These are phyloP conservation scores for Drosophila sproati DNA, from an alignment of 1,140 invertebrate genomes.

Conservation along the genomic window DNA sequence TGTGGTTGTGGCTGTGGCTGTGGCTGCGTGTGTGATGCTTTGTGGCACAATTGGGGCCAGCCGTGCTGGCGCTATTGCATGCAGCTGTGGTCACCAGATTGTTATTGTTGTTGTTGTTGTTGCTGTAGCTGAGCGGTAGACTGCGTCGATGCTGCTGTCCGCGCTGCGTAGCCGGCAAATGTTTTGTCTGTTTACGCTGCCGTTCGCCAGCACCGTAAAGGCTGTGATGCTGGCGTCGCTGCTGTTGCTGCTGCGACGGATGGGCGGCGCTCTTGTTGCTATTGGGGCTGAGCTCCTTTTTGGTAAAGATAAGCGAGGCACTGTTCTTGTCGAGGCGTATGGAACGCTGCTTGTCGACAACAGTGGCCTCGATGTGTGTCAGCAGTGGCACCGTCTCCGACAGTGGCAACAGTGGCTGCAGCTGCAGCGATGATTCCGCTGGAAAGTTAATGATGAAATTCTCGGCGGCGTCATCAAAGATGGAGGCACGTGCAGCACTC, in stretches of 20 bases:
- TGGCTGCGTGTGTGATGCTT: conserved; percentile 51
- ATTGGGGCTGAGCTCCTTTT: conserved; percentile 61
- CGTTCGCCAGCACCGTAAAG: conserved; percentile 63
- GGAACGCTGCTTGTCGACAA: conserved; percentile 74
- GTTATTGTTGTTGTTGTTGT: conserved; percentile 11
- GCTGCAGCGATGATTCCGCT: conserved; percentile 73
- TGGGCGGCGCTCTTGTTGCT: background rate
- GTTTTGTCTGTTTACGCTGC: conserved; percentile 62
- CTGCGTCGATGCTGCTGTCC: conserved; percentile 70
- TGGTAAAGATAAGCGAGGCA: conserved; percentile 80
- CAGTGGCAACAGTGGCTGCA: conserved; percentile 63
- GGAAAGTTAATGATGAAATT: conserved; percentile 81
- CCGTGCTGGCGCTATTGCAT: conserved; percentile 31
- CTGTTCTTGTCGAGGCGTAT: conserved; percentile 80
- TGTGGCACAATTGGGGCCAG: conserved; percentile 53
- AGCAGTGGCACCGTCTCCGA: conserved; percentile 81
- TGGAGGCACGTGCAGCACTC: conserved; percentile 47
- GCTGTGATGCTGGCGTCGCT: conserved; percentile 63
- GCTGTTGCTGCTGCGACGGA: conserved; percentile 14
- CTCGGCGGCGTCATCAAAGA: conserved; percentile 81
- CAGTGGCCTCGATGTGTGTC: conserved; percentile 76
- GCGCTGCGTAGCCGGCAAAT: conserved; percentile 67
- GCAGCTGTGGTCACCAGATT: conserved; percentile 68
- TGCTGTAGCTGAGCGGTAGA: conserved; percentile 74
- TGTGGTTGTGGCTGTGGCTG: conserved; percentile 19